Conservation (phyloP, 2,113 vertebrate species). For the Nycticryphes semicollaris region DNA sequence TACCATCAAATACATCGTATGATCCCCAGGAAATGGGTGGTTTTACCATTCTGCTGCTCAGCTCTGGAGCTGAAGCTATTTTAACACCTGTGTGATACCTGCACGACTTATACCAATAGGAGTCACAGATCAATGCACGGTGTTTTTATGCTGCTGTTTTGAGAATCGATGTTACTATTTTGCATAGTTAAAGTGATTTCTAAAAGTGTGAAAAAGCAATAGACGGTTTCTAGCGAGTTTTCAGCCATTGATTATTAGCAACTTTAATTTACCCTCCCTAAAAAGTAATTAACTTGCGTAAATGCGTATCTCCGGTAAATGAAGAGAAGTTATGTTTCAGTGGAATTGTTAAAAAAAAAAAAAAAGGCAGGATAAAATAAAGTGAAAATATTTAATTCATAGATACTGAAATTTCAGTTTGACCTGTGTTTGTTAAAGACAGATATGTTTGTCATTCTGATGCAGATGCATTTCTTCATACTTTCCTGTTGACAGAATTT, state of each 20-base stretch:
- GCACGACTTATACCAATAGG: background rate
- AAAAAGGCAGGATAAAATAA: background rate
- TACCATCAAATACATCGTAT: background rate
- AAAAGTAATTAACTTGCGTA: background rate
- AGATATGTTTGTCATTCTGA: conserved; percentile 67
- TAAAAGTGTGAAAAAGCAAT: background rate
- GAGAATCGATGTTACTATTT: background rate
- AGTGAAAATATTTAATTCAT: conserved; percentile 37
- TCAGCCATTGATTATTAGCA: background rate
- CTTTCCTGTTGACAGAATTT: conserved; percentile 66
- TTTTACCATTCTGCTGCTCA: background rate
- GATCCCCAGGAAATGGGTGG: background rate
- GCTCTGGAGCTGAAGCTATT: background rate
- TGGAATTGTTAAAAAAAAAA: background rate
- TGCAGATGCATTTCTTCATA: conserved; percentile 55
- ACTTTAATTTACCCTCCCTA: background rate
- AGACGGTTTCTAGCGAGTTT: background rate
- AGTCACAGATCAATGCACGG: background rate
- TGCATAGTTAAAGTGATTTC: background rate
- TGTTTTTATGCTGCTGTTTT: background rate
- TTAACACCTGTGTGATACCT: background rate
- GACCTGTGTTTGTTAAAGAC: conserved; percentile 63
- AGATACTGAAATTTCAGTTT: conserved; percentile 40
- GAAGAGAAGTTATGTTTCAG: background rate
- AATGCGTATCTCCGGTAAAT: background rate